Percentiles rank a stretch among this genome's conserved stretches.
These are phyloP conservation scores for Rambutsinella grinnellia DNA, from an alignment of 2,888 invertebrate genomes.

Conservation along the genomic window DNA sequence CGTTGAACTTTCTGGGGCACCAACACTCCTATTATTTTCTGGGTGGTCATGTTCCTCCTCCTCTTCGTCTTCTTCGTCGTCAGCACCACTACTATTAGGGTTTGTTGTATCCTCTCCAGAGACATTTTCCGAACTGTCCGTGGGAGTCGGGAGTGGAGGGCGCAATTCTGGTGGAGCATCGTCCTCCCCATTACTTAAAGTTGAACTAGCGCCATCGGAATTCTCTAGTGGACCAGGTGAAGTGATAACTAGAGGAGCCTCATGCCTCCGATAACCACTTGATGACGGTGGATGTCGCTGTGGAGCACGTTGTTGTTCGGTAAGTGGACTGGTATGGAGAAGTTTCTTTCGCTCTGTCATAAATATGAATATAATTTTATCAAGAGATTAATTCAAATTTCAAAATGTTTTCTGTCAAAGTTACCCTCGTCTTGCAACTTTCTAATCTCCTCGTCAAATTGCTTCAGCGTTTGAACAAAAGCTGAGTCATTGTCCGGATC, in stretches of 20 bases:
- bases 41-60: background rate
- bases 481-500: constrained; percentile 14
- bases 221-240: constrained; percentile 30
- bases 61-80: background rate
- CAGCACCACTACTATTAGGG: background rate
- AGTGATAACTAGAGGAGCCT: constrained; percentile 35
- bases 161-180: background rate
- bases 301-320: constrained; percentile 5
- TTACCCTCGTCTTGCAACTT: constrained; percentile 33
- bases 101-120: background rate
- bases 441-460: constrained; percentile 49
- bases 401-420: background rate
- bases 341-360: constrained; percentile 24
- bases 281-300: background rate
- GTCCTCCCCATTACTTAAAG: background rate
- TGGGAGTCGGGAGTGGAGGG: background rate
- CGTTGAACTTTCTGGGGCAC: background rate
- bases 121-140: background rate
- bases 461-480: constrained; percentile 33
- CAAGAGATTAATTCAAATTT: background rate
- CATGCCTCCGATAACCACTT: constrained; percentile 3
- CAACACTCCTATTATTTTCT: background rate
- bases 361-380: background rate
- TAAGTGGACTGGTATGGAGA: background rate
- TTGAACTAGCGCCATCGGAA: background rate